A percentile compares a stretch with the other conserved stretches of the same genome.
Evolutionary conservation across 2,888 invertebrate species (phyloP).

Genomic region (Clitarchus hookeri): DNA sequence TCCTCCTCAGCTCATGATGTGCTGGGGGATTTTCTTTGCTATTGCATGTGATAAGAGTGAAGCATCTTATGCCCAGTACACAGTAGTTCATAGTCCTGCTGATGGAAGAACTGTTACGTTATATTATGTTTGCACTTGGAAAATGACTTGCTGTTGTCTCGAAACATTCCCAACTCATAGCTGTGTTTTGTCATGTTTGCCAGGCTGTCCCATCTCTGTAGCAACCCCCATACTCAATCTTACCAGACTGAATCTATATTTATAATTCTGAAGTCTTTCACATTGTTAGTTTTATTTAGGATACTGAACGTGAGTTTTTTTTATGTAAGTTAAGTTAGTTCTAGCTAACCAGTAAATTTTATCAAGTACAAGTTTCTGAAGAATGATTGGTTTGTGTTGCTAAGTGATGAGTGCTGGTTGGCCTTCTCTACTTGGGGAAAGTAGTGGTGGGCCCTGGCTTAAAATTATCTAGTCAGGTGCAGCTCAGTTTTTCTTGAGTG

Average conservation of each 20-base stretch:
- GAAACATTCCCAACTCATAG: constrained; percentile 7
- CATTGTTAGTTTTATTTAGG: not conserved
- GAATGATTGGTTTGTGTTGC: not conserved
- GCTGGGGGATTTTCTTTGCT: too few relatives aligned
- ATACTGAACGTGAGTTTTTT: not conserved
- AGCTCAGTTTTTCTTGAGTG: not conserved
- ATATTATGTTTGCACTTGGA: not conserved
- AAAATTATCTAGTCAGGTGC: not conserved
- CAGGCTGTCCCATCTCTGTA: not conserved
- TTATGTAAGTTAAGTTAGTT: not conserved
- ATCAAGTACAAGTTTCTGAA: not conserved
- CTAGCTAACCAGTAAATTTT: not conserved
- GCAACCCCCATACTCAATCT: not conserved
- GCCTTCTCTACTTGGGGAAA: not conserved
- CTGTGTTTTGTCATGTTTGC: not conserved
- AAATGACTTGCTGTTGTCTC: not conserved
- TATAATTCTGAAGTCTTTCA: not conserved
- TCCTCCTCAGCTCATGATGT: too few relatives aligned
- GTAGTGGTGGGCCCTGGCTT: not conserved
- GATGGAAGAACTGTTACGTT: too few relatives aligned
- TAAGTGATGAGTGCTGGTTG: not conserved
- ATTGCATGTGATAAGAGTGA: too few relatives aligned
- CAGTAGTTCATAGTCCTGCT: too few relatives aligned
- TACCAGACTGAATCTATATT: not conserved
- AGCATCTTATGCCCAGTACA: too few relatives aligned